Evolutionary conservation across 92 coral and sea anemone genomes (phyloP), one percentile per base, ranked within the genome.

Genomic region (Diadumene lineata): DNA sequence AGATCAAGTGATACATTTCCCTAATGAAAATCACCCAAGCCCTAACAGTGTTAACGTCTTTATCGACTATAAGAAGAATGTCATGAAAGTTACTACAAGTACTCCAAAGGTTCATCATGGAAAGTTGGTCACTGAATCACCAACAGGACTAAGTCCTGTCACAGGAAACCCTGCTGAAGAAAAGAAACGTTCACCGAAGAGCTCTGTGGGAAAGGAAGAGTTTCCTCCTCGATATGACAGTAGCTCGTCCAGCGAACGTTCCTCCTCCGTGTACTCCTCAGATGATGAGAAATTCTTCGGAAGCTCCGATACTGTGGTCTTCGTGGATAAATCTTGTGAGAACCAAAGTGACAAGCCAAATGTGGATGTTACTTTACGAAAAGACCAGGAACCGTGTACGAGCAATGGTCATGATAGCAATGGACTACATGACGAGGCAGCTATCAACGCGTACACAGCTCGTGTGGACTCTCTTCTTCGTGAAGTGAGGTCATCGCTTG

Each of bases 231-330:
- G 69, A 6, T 67, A 56, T 22, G 66, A 65, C 11, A 57, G 68
- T 19, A 53, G 75, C 31, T 27, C 75, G 24, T 31, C 82, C 55
- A 60, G 68, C 38, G 82, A 78, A 11, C 48, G 82, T 19, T 78
- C 78, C 7, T 87, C 92, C 0, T 87, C 92, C 3, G 79, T 87
- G 2, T 83, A 87, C 53, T 87, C 92, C 19, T 87, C 92, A 18
- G 92, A 87, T 56, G 92, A 87, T 15, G 92, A 87, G 30, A 78
- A 60, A 31, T 87, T 87, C 63, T 82, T 86, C 22, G 92, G 92
- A 11, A 87, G 92, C 50, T 77, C 81, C 17, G 92, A 87, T 27
- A 87, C 92, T 0, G 92, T 87, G 18, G 92, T 87, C 1, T 87
- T 87, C 63, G 88, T 87, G 11, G 92, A 74, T 63, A 82, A 77